Evolutionary conservation across 1,140 invertebrate species (phyloP).

Genomic region (Camponotus vicinus): DNA sequence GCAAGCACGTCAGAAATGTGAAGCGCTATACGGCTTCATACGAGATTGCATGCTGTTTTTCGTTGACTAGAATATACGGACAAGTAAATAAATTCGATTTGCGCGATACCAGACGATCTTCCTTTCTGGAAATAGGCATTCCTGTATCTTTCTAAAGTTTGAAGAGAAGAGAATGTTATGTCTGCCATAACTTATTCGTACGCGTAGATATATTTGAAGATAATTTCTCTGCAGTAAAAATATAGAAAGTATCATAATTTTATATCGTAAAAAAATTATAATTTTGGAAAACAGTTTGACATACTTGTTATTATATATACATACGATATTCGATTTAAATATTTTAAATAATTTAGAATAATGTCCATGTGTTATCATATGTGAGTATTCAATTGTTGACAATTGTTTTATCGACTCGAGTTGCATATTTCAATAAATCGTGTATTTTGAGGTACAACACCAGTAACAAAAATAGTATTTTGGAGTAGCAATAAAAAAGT

Average conservation of each 20-base stretch:
- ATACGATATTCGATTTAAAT: conserved; percentile 19
- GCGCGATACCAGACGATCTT: not conserved
- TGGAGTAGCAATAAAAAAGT: not conserved
- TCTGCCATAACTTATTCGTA: not conserved
- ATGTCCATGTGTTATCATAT: not conserved
- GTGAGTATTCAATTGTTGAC: not conserved
- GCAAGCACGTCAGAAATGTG: conserved; percentile 24
- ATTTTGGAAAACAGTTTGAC: not conserved
- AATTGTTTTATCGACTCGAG: conserved; percentile 21
- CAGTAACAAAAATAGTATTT: conserved; percentile 31
- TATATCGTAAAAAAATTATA: not conserved
- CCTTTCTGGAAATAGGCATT: not conserved
- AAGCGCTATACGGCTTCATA: not conserved
- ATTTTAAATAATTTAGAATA: conserved; percentile 23
- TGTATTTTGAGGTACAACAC: conserved; percentile 20
- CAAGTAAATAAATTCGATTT: conserved; percentile 43
- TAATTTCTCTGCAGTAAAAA: not conserved
- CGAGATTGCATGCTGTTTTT: conserved; percentile 38
- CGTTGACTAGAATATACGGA: conserved; percentile 28
- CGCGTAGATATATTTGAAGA: not conserved
- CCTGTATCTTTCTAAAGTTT: not conserved
- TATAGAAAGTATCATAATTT: too few species aligned
- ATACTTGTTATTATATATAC: not conserved
- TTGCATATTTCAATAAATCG: conserved; percentile 43
- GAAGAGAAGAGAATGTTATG: not conserved